Evolutionary conservation across 2,888 invertebrate genomes (phyloP), one percentile per base, ranked within the genome.

Genomic region (Branchipolynoe longqiensis): DNA sequence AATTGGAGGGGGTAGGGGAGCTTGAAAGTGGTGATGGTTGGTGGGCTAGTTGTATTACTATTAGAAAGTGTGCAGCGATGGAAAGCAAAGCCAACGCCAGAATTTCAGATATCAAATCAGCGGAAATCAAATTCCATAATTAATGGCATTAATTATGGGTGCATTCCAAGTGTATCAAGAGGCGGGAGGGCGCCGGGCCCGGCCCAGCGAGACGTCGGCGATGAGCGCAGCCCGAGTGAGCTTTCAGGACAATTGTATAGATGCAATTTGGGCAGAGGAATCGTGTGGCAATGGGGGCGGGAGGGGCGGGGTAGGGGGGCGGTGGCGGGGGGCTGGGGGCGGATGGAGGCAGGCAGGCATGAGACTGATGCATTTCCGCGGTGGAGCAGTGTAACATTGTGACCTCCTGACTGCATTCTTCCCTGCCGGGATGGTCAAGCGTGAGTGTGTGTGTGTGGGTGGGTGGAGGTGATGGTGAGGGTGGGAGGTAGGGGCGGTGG

Each of bases 301-400:
- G 31, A 31, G 48, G 48, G 78, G 78, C 41, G 48, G 78, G 54
- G n/a, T n/a, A n/a, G n/a, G n/a, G n/a, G 12, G 28, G n/a, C 31
- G 78, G 48, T 28, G 28, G 48, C 25, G 38, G 12, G 33, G 38
- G 78, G 22, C 0, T 41, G 41, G 31, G 31, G 48, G 48, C 78
- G 78, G 78, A 78, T 48, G 78, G 54, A 48, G 78, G 78, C 78
- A 78, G 78, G 78, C 78, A 78, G 78, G 78, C 78, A 78, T 78
- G 48, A 78, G 78, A 78, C 78, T 54, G 78, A 78, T 78, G 78
- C 78, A 54, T 78, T 78, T 78, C 78, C 78, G 41, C 25, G 48
- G 25, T 14, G 78, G 54, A 14, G 48, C 12, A 14, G 78, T 78
- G 78, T 78, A 78, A 78, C 78, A 78, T 78, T 78, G 78, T 78